These are phyloP conservation scores for Andrena chrysosceles DNA, from an alignment of 2,888 invertebrate genomes.

Conservation along the genomic window DNA sequence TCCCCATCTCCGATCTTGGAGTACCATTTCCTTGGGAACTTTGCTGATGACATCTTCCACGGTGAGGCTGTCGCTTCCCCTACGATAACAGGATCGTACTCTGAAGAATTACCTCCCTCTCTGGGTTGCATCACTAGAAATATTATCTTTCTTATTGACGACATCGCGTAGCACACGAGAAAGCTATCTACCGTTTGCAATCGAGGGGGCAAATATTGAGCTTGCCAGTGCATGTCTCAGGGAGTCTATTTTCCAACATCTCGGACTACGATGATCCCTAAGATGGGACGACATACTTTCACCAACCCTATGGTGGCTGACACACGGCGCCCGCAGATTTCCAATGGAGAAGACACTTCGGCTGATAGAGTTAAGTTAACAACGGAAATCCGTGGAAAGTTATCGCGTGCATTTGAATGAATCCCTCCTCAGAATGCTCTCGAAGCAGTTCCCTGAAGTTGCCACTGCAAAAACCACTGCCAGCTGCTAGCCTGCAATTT, in stretches of 20 bases:
- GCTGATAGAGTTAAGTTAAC: slow-evolving; percentile 12
- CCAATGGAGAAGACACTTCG: background rate
- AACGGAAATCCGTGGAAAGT: slow-evolving; percentile 30
- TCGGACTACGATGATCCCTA: background rate
- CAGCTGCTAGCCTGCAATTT: slow-evolving; percentile 26
- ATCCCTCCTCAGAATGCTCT: slow-evolving; percentile 8
- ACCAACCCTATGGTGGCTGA: background rate
- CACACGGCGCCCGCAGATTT: background rate
- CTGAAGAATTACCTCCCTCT: background rate
- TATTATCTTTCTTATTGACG: background rate
- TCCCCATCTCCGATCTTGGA: background rate
- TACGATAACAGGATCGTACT: background rate
- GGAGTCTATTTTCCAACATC: too few species aligned
- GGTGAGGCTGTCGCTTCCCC: background rate
- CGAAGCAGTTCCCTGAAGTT: background rate
- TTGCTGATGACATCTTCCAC: background rate
- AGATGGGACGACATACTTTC: background rate
- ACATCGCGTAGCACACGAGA: background rate
- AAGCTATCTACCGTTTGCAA: background rate
- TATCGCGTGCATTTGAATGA: slow-evolving; percentile 34
- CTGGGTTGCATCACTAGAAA: background rate
- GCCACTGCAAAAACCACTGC: slow-evolving; percentile 2
- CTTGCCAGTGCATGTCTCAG: too few species aligned
- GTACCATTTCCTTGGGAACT: background rate
- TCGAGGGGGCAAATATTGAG: background rate